Evolutionary conservation across 2,797 vertebrate species (phyloP).

Genomic region (Characodon lateralis): DNA sequence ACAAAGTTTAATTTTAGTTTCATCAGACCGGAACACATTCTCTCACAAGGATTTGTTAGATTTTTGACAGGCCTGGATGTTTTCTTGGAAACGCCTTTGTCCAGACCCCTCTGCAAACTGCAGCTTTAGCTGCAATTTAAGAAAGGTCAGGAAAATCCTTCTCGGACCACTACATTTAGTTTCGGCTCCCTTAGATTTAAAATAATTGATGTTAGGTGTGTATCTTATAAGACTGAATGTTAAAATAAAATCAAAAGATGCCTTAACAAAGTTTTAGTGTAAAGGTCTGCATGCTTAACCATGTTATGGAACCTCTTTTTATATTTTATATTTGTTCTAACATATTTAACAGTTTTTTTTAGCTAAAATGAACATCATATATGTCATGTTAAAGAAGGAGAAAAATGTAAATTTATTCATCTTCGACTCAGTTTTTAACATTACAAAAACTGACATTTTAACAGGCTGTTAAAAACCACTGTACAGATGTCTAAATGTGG

Average conservation of each 20-base stretch:
- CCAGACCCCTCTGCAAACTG: not conserved
- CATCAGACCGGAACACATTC: not conserved
- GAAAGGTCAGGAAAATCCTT: not conserved
- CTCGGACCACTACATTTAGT: not conserved
- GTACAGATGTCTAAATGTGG: not conserved
- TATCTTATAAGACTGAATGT: not conserved
- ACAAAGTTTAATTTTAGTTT: not conserved
- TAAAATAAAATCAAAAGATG: not conserved
- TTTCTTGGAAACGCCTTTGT: not conserved
- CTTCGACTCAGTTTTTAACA: not conserved
- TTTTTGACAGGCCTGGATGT: too few species aligned
- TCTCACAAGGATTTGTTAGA: not conserved
- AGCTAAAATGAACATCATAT: too few species aligned
- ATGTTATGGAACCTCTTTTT: too few species aligned
- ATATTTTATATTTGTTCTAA: too few species aligned
- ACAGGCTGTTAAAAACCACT: not conserved
- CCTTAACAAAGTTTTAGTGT: not conserved
- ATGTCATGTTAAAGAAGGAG: too few species aligned
- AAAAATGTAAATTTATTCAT: not conserved
- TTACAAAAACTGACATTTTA: not conserved
- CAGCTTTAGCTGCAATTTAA: not conserved
- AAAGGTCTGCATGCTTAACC: too few species aligned
- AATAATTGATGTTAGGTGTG: not conserved
- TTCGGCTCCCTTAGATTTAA: too few species aligned
- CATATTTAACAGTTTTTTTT: too few species aligned